Conservation (phyloP, 2,888 invertebrate species). For the Nomada hirtipes region DNA sequence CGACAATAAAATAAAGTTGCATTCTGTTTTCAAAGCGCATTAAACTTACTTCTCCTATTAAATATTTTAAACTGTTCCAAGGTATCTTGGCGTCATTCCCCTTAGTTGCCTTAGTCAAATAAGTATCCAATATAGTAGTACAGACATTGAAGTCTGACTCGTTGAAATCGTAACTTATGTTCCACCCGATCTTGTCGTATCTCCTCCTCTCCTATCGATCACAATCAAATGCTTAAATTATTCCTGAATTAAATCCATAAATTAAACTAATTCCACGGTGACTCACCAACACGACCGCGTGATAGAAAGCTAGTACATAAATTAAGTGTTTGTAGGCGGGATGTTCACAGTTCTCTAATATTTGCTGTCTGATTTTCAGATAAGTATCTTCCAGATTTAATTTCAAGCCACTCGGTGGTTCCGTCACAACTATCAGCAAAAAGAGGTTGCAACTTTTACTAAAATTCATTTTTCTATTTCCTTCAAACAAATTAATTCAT, state of each 20-base stretch:
- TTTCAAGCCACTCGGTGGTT: conserved; percentile 96
- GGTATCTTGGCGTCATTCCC: conserved; percentile 89
- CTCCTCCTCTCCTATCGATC: conserved; percentile 91
- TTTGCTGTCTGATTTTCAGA: conserved; percentile 92
- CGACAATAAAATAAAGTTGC: too few relatives aligned
- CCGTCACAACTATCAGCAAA: conserved; percentile 91
- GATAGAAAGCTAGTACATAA: conserved; percentile 96
- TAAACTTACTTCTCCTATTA: conserved; percentile 93
- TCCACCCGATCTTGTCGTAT: conserved; percentile 98
- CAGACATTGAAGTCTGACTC: conserved; percentile 97
- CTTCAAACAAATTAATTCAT: background rate
- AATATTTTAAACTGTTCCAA: conserved; percentile 95
- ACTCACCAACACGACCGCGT: conserved; percentile 93
- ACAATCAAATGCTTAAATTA: background rate
- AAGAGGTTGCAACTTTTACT: background rate
- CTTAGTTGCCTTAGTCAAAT: conserved; percentile 89
- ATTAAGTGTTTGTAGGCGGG: conserved; percentile 92
- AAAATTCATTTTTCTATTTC: background rate
- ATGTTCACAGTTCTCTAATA: conserved; percentile 91
- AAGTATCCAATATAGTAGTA: conserved; percentile 93
- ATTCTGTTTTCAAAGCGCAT: background rate
- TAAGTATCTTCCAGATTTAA: conserved; percentile 95
- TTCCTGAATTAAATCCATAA: background rate
- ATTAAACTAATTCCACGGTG: too few relatives aligned
- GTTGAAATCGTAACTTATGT: conserved; percentile 96